A percentile compares a stretch with the other conserved stretches of the same genome.
Evolutionary conservation across 1,140 invertebrate genomes (phyloP).

Genomic region (Hyles euphorbiae): DNA sequence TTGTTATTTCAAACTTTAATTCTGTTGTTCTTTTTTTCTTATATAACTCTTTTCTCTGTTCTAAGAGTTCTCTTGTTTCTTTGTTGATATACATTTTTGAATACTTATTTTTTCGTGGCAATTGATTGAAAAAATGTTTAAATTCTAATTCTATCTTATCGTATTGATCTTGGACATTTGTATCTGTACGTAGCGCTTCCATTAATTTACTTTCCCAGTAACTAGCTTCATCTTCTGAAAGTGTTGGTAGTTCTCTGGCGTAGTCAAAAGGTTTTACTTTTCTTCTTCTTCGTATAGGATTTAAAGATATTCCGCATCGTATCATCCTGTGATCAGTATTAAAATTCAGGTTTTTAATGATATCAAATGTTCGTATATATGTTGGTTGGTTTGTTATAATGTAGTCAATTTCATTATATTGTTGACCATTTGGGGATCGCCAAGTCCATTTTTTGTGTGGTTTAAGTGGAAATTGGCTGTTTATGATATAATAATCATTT

Average conservation of each 20-base stretch:
- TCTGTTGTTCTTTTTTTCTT: constrained; percentile 17
- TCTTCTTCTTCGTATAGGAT: too few relatives aligned
- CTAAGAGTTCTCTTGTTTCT: too few relatives aligned
- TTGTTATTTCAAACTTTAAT: constrained; percentile 15
- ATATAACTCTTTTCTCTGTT: constrained; percentile 2
- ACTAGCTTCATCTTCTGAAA: too few relatives aligned
- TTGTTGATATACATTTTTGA: too few relatives aligned
- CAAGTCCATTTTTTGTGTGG: constrained; percentile 5
- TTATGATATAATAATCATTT: constrained; percentile 8
- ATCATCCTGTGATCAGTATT: constrained; percentile 8
- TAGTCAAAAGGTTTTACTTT: too few relatives aligned
- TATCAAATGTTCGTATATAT: not conserved
- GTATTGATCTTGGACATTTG: too few relatives aligned
- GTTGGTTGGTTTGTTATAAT: constrained; percentile 1
- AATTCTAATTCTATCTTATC: too few relatives aligned
- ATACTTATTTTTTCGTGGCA: too few relatives aligned
- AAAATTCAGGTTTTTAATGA: constrained; percentile 8
- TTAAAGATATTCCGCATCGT: not conserved
- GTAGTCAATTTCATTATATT: constrained; percentile 6
- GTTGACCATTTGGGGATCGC: constrained; percentile 1
- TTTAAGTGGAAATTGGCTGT: not conserved
- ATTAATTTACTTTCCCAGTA: too few relatives aligned
- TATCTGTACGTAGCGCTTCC: too few relatives aligned
- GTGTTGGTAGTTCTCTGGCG: too few relatives aligned
- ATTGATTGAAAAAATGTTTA: too few relatives aligned